Base-by-base conservation (phyloP, 2,113 vertebrate species). In the Hyla sarda region DNA sequence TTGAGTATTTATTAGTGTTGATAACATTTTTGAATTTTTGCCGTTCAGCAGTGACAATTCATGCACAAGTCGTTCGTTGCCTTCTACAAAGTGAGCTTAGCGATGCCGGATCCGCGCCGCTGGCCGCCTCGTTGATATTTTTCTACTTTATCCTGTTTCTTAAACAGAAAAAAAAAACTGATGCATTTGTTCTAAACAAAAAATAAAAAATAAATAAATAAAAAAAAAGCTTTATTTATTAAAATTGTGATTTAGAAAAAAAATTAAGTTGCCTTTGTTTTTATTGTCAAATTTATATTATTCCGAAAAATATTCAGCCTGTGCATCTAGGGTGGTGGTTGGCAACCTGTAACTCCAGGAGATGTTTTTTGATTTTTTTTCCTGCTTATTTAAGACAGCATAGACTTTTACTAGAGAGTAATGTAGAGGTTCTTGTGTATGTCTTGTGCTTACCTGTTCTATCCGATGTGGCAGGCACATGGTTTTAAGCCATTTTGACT, bases 211-310 rank as follows among this genome's bases (percentile, higher is more conserved):
- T 16, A 32, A n/a, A n/a, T n/a, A n/a, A n/a, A n/a, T n/a, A n/a
- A 10, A 56, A 48, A 84, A 78, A 72, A 77, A 80, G 48, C 76
- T 86, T 86, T 86, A 86, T 86, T 86, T 86, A 86, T 86, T 86
- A 86, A 86, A 86, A 58, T 45, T 86, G 84, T 86, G 84, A 86
- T 80, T 86, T 79, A 19, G n/a, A n/a, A 86, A 71, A 56, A 52
- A 32, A 19, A 34, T 60, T 58, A 9, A 6, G 21, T 30, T 14
- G 5, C 14, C 8, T 25, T 62, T n/a, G 25, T 65, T 65, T 65
- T 62, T 5, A 45, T 45, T 41, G 5, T 62, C 5, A 41, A 8
- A n/a, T n/a, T n/a, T n/a, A n/a, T n/a, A 45, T 45, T 10, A 45
- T 45, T 45, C 41, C 41, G 10, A 10, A 45, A 45, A 10, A 8